Percentiles rank a stretch among this genome's conserved stretches.
phyloP scores from a whole-genome alignment of 2,888 invertebrate species.

The Drosophila mulleri region DNA sequence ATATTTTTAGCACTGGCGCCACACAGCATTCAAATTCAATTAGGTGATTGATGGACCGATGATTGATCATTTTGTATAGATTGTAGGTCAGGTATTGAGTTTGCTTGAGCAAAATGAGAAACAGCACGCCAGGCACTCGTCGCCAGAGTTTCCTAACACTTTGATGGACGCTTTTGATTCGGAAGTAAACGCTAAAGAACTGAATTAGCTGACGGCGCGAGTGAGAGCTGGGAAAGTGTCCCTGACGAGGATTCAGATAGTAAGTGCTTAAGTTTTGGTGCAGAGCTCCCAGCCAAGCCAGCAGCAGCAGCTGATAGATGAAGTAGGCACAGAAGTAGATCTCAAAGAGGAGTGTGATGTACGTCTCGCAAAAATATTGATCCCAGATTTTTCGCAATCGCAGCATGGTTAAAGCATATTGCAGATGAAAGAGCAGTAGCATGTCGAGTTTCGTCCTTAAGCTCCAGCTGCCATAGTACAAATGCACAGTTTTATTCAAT shows the following conservation, averaged over 20 bases:
- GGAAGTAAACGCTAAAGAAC: not conserved
- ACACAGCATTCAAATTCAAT: not conserved
- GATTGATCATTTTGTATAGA: not conserved
- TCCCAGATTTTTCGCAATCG: not conserved
- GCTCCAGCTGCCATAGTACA: not conserved
- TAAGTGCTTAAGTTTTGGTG: not conserved
- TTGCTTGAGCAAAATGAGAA: not conserved
- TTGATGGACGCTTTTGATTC: not conserved
- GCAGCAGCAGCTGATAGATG: conserved; percentile 12
- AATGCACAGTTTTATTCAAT: not conserved
- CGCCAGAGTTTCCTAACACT: conserved; percentile 6
- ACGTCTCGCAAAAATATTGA: not conserved
- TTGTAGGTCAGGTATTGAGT: not conserved
- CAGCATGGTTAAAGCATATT: not conserved
- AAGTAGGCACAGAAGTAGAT: conserved; percentile 10
- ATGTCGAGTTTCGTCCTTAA: not conserved
- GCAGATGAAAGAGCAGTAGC: not conserved
- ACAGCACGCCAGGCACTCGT: not conserved
- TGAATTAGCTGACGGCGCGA: not conserved
- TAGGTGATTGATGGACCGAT: not conserved
- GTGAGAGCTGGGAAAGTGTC: not conserved
- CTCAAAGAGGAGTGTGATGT: conserved; percentile 9
- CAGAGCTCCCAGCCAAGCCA: conserved; percentile 16
- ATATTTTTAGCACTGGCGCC: conserved; percentile 1
- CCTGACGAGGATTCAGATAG: not conserved